Percentiles rank a stretch among this genome's conserved stretches.
Evolutionary conservation across 2,113 vertebrate genomes (phyloP).

Genomic region (Misgurnus mizolepis): DNA sequence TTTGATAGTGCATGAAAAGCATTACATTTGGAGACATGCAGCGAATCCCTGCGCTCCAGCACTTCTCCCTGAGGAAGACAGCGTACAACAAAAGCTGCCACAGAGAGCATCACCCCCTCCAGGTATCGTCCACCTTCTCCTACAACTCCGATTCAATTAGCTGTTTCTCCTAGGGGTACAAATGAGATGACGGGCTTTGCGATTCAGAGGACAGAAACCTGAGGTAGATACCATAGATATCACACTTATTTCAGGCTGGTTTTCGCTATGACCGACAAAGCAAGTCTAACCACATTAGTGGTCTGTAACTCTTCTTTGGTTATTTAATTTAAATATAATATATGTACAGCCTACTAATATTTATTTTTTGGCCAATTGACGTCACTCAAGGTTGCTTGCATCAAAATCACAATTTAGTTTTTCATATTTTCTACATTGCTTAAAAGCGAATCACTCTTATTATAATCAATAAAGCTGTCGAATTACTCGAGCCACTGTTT

Average conservation of each 20-base stretch:
- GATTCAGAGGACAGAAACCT: constrained; percentile 6
- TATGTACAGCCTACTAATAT: background rate
- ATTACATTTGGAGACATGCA: constrained; percentile 40
- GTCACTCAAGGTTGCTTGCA: background rate
- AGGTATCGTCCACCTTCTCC: constrained; percentile 31
- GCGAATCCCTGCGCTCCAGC: constrained; percentile 15
- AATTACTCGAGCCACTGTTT: too few relatives aligned
- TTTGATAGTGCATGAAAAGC: constrained; percentile 30
- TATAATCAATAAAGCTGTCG: too few relatives aligned
- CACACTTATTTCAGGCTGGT: background rate
- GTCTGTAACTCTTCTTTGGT: background rate
- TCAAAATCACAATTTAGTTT: background rate
- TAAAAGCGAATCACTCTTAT: too few relatives aligned
- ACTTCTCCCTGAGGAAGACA: constrained; percentile 31
- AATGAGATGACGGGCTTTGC: constrained; percentile 1
- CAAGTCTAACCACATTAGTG: background rate
- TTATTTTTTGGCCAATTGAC: background rate
- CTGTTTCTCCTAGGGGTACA: constrained; percentile 6
- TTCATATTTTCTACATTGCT: too few relatives aligned
- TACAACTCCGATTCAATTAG: constrained; percentile 33
- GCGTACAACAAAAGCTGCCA: constrained; percentile 17
- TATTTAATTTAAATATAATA: background rate
- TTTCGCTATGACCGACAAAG: background rate
- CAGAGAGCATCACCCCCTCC: constrained; percentile 6
- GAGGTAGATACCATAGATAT: background rate